Evolutionary conservation across 2,113 vertebrate species (phyloP), one percentile per base, ranked within the genome.

Genomic region (Colaptes auratus): DNA sequence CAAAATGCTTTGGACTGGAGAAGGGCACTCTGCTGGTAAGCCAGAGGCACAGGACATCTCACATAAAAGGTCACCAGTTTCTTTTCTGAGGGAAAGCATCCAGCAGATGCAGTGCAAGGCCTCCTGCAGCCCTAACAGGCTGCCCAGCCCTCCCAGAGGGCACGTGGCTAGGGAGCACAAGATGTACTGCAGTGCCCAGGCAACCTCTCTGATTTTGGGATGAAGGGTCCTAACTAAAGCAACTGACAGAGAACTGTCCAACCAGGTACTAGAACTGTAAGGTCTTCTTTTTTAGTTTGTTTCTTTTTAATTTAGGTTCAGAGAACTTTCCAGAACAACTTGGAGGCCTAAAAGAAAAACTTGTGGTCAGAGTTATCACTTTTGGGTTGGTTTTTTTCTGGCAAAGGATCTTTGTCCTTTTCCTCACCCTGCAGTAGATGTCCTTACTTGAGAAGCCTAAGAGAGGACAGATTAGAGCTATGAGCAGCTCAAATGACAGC

Each of bases 141-240:
- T 15, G 39, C 2, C 25, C 5, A n/a, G 46, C 36, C 69, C 14
- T 20, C 19, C 31, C 48, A 35, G 58, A 36, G 65, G 64, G 73
- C 70, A 50, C 7, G 15, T 0, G 3, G 39, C 77, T 56, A 7
- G 0, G 4, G 72, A 60, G 76, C 60, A 27, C 35, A 14, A 14
- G 33, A 16, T 1, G 1, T 8, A 7, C 33, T 21, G 44, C 67
- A 48, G 58, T 9, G 31, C 55, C 59, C 58, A 50, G 46, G 19
- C 2, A 65, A 58, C 8, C 8, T 14, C 80, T n/a, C 61, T 53
- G 46, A 0, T 4, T n/a, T 6, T 7, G 42, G 24, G 60, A 28
- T 3, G 23, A 71, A 64, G 56, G 89, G 16, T 24, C 25, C 13
- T 8, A 67, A 23, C 33, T 66, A 20, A 85, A 19, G 30, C 36